phyloP scores from a whole-genome alignment of 2,888 invertebrate species.

The Dynastes grantii region DNA sequence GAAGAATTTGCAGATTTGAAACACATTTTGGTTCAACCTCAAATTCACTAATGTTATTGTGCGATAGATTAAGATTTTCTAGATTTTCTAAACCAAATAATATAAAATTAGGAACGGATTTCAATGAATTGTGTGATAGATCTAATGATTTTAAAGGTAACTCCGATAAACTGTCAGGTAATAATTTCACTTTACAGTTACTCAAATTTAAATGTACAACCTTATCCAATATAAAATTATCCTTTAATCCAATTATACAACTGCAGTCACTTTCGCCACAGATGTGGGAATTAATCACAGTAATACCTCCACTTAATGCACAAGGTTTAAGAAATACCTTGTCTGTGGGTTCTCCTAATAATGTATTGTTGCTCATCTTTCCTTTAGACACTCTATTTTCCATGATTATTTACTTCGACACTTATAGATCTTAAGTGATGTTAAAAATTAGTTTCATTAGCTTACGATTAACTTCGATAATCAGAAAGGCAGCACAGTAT shows the following conservation, averaged over 20 bases:
- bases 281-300: background rate
- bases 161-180: conserved; percentile 33
- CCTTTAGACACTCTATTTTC: background rate
- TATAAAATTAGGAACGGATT: conserved; percentile 27
- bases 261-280: background rate
- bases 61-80: conserved; percentile 34
- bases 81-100: conserved; percentile 20
- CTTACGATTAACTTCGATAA: too few species aligned
- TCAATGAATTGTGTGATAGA: conserved; percentile 35
- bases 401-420: too few species aligned
- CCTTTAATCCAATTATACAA: conserved; percentile 15
- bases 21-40: conserved; percentile 42
- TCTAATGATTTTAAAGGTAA: conserved; percentile 33
- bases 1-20: conserved; percentile 23
- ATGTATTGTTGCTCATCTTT: background rate
- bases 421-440: too few species aligned
- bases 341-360: background rate
- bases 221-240: background rate
- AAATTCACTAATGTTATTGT: conserved; percentile 39
- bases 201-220: conserved; percentile 24
- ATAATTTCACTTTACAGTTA: conserved; percentile 7
- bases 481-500: too few species aligned
- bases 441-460: too few species aligned
- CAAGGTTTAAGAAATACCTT: background rate
- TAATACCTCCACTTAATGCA: background rate